Base-by-base conservation (phyloP, 2,888 invertebrate genomes). In the Xylocampa areola region DNA sequence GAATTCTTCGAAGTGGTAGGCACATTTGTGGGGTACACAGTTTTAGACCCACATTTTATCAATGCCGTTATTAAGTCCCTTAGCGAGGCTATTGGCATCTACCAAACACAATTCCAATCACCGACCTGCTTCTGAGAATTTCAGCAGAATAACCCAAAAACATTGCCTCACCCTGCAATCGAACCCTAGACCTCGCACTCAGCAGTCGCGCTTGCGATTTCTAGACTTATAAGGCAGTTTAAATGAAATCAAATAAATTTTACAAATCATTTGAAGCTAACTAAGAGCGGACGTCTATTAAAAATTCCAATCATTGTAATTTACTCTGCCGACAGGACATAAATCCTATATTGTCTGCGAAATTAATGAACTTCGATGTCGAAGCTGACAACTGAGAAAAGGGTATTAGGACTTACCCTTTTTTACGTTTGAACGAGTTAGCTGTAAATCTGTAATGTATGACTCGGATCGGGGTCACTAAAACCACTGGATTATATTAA, bases 271-370 rank as follows among this genome's bases (percentile, higher is more conserved):
- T 49, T 21, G 21, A 33, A 41, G 64, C 51, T 59, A 48, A 39
- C 37, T 63, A 29, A 73, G 58, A 54, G 52, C 7, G 11, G 40
- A 36, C 47, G 49, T 23, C 61, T 73, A 64, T 74, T 76, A 62
- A 73, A 74, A 74, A 69, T 66, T 69, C 60, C 73, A 74, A 73
- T 69, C 47, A 60, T 61, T 51, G 50, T 57, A 47, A 61, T 57
- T 76, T 66, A 40, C 63, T 69, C 52, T 53, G 67, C 47, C 37
- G 36, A 47, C 62, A 69, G 23, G 40, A 62, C 67, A 63, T 60
- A 64, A 74, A 76, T 64, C 67, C 61, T 60, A 73, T 75, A 72
- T 72, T 66, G 73, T 75, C 60, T 57, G 65, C 52, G 45, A 73
- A 65, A 67, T 69, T 76, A 74, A 74, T 76, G 77, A 74, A 73